Evolutionary conservation across 2,797 vertebrate genomes (phyloP).

Genomic region (Hemitrygon akajei): DNA sequence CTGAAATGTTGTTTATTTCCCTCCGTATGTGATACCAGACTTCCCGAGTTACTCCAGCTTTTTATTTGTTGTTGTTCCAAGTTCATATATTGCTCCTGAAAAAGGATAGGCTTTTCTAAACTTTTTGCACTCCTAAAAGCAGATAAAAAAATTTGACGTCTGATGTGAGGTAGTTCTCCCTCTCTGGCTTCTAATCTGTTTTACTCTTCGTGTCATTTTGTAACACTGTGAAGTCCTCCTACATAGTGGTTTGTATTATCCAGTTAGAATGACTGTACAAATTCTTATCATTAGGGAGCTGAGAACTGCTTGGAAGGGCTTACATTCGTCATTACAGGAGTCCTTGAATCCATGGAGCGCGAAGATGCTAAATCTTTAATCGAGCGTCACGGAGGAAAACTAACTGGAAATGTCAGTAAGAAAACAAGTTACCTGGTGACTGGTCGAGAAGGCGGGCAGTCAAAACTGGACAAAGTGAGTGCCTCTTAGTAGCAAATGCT

Average conservation of each 20-base stretch:
- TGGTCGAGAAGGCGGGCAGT: slow-evolving; percentile 80
- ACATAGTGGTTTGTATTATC: neutral
- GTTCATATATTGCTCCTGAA: neutral
- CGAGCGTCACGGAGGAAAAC: slow-evolving; percentile 90
- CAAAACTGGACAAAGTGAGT: slow-evolving; percentile 85
- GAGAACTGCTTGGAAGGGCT: slow-evolving; percentile 94
- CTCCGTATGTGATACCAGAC: neutral
- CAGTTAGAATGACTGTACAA: slow-evolving; percentile 4
- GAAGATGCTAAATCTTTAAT: slow-evolving; percentile 85
- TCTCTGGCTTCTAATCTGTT: neutral
- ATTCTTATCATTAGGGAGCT: slow-evolving; percentile 66
- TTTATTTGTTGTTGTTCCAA: neutral
- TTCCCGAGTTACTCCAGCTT: too few relatives aligned
- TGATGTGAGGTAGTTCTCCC: neutral
- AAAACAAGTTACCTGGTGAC: slow-evolving; percentile 86
- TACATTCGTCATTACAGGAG: slow-evolving; percentile 87
- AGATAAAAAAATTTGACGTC: neutral
- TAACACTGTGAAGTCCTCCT: neutral
- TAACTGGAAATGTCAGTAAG: slow-evolving; percentile 89
- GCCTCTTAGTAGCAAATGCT: neutral
- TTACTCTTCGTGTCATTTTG: neutral
- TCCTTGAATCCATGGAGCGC: slow-evolving; percentile 89
- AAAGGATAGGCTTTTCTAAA: neutral
- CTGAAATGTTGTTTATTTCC: too few relatives aligned
- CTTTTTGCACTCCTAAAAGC: too few relatives aligned